Base-by-base conservation (phyloP, 2,888 invertebrate species). In the Ferdinandea cuprea region DNA sequence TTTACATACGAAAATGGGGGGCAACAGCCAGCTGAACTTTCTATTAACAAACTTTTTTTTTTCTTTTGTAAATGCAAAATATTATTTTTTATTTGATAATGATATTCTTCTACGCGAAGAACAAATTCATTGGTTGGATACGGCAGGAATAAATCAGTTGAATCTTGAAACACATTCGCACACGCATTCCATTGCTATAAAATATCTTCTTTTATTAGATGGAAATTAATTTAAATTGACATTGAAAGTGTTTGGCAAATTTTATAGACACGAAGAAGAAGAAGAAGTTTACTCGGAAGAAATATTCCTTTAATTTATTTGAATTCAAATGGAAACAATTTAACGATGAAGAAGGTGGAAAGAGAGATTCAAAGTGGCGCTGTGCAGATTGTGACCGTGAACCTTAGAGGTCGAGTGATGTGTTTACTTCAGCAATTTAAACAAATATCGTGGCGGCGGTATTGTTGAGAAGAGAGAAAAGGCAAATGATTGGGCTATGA, bases 141-240 rank as follows among this genome's bases (percentile, higher is more conserved):
- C 37, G 40, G 50, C 28, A 21, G 48, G 13, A 13, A 63, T 21
- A 48, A 37, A 21, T 11, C 3, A 37, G n/a, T 21, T 3, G 25
- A 35, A 25, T 25, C 21, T 8, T 25, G 8, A 63, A 21, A 35
- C 25, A 21, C 21, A 61, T 63, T 77, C 77, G n/a, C 35, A 69
- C n/a, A n/a, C n/a, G n/a, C n/a, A 25, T 69, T 63, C 77, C 56
- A 56, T 48, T 63, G 7, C 5, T 25, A 25, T 25, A 25, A 3
- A 15, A n/a, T n/a, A n/a, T n/a, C 19, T 48, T 21, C 30, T 56
- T 28, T 56, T 56, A 77, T 69, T 69, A 54, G 32, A 48, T 65
- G 42, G 40, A 65, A 71, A 78, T 71, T 78, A 58, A 71, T 71
- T 71, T 71, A 35, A 71, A 78, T 78, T 78, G 71, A 44, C 71